These are phyloP conservation scores for Chiloscyllium plagiosum DNA, from an alignment of 2,113 vertebrate genomes.

Conservation along the genomic window DNA sequence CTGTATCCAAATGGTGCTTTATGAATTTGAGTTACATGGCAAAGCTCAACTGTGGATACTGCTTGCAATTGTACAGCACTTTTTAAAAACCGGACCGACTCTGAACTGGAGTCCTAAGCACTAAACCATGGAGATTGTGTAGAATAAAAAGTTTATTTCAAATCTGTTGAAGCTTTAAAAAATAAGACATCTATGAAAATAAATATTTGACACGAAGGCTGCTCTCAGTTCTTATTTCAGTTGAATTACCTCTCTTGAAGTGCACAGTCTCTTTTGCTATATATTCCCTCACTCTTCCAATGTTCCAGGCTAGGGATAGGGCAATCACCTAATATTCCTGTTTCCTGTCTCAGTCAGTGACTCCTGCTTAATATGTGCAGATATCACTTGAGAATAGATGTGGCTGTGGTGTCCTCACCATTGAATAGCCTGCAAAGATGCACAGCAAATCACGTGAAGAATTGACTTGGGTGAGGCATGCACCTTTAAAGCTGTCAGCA, in stretches of 20 bases:
- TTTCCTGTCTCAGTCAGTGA: neutral
- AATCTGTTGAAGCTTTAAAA: constrained; percentile 22
- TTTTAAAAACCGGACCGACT: neutral
- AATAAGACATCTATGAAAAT: constrained; percentile 32
- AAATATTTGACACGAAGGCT: constrained; percentile 23
- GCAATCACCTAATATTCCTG: too few species aligned
- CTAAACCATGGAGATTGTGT: constrained; percentile 21
- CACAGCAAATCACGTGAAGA: neutral
- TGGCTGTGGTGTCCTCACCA: neutral
- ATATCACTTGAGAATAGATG: neutral
- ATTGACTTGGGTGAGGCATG: neutral
- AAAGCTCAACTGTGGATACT: neutral
- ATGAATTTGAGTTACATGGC: too few species aligned
- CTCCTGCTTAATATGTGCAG: neutral
- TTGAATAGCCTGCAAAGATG: neutral
- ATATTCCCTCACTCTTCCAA: neutral
- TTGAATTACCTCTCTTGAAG: neutral
- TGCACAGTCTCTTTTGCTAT: neutral
- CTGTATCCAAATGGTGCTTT: constrained; percentile 2
- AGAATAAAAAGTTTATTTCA: constrained; percentile 22
- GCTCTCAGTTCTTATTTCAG: neutral
- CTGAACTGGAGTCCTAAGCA: constrained; percentile 15
- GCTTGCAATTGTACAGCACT: constrained; percentile 10
- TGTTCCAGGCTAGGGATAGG: neutral
- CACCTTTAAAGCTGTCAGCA: neutral